Evolutionary conservation across 2,797 vertebrate genomes (phyloP).

Genomic region (Neosalanx taihuensis): DNA sequence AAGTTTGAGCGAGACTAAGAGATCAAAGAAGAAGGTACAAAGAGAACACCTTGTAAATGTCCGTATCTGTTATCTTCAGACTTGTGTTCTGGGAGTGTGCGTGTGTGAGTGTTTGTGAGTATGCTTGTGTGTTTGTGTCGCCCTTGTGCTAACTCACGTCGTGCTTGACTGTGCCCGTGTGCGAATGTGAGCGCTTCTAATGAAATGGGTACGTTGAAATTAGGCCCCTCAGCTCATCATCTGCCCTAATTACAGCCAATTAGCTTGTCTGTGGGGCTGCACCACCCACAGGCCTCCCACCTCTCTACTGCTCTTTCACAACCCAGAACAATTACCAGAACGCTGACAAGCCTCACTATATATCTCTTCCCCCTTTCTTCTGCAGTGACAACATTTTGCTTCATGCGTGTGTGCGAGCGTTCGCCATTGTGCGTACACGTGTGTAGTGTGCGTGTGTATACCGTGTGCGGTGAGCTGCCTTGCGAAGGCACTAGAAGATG

Average conservation of each 20-base stretch:
- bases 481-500: not conserved
- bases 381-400: no score
- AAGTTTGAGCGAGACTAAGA: not conserved
- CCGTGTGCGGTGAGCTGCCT: not conserved
- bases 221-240: constrained; percentile 3
- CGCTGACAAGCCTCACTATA: not conserved
- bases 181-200: not conserved
- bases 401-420: not conserved
- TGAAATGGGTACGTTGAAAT: constrained; percentile 1
- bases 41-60: not conserved
- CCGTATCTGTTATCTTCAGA: not conserved
- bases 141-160: not conserved
- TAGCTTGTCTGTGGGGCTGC: not conserved
- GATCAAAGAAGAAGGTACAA: not conserved
- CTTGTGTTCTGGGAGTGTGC: not conserved
- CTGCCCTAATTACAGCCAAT: constrained; percentile 10
- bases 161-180: not conserved
- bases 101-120: not conserved
- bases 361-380: not conserved
- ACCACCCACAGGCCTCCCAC: not conserved
- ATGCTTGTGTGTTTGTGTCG: not conserved
- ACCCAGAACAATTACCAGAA: not conserved
- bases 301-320: not conserved
- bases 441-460: not conserved
- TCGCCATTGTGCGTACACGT: not conserved